Evolutionary conservation across 1,140 invertebrate genomes (phyloP), one percentile per base, ranked within the genome.

Genomic region (Heliconius hewitsoni): DNA sequence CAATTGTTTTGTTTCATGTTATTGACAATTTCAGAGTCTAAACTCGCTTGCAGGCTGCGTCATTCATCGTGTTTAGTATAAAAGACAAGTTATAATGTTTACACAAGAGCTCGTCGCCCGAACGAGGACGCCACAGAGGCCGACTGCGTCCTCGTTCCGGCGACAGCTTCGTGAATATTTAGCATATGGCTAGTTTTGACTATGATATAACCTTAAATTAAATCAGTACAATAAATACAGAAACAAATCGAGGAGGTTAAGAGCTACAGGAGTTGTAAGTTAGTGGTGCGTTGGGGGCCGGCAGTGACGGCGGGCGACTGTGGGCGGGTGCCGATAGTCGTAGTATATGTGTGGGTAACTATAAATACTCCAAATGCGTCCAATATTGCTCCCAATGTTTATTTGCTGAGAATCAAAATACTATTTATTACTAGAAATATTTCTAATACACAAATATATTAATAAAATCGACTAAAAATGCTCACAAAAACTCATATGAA

Each of bases 141-240:
- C 27, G 60, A 13, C 11, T 23, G 27, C 60, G 27, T 30, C 27
- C 60, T n/a, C 2, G 60, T 30, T 66, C 9, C 23, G 60, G 23
- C 60, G 60, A 66, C 27, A 30, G 23, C n/a, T 30, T 66, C 60
- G 9, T 66, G 30, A 27, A 66, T 66, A 66, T 66, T 30, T 66
- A 66, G 60, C 60, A 66, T 66, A 66, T 66, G 60, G 60, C 60
- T 66, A 66, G 60, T 66, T 66, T 30, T 66, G 60, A 66, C 60
- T 66, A 66, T 66, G 23, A 30, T 66, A 30, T 66, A 66, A 66
- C 27, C 60, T 66, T 66, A 66, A 66, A 66, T 66, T 66, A 66
- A 66, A 66, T 66, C 60, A 66, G 60, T 66, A 27, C 60, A 66
- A 66, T 66, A 66, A 66, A 66, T 66, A 66, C 60, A 66, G 60